Conservation (phyloP, 2,888 invertebrate species). For the Sicus ferrugineus region DNA sequence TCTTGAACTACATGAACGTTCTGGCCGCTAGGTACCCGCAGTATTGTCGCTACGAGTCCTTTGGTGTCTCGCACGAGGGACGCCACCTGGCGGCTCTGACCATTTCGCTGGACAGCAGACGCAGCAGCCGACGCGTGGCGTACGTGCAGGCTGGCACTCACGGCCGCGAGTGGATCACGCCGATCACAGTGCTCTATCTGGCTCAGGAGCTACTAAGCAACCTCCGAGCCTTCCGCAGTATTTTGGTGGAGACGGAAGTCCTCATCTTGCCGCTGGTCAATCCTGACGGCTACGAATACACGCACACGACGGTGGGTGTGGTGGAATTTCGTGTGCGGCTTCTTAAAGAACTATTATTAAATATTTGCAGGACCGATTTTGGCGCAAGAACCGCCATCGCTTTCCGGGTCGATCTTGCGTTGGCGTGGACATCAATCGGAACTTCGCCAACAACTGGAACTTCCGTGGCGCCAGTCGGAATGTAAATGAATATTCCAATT, state of each 20-base stretch:
- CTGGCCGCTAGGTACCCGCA: constrained; percentile 58
- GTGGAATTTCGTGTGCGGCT: not conserved
- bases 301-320: constrained; percentile 55
- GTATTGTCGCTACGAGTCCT: constrained; percentile 56
- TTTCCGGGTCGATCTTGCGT: constrained; percentile 66
- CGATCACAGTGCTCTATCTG: constrained; percentile 71
- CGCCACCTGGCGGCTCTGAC: constrained; percentile 58
- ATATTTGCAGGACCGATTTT: constrained; percentile 65
- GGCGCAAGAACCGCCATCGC: constrained; percentile 76
- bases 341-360: not conserved
- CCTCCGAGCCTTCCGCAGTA: constrained; percentile 55
- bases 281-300: constrained; percentile 64
- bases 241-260: constrained; percentile 58
- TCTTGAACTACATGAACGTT: constrained; percentile 58
- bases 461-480: constrained; percentile 66
- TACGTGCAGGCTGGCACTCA: constrained; percentile 62
- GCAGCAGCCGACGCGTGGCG: constrained; percentile 54
- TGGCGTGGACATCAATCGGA: constrained; percentile 81
- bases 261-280: constrained; percentile 61
- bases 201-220: constrained; percentile 73
- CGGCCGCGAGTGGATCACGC: constrained; percentile 76
- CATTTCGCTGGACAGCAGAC: constrained; percentile 55
- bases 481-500: constrained; percentile 47
- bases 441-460: constrained; percentile 77
- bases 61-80: constrained; percentile 59